phyloP scores from a whole-genome alignment of 2,888 invertebrate species.

The Theretra japonica region DNA sequence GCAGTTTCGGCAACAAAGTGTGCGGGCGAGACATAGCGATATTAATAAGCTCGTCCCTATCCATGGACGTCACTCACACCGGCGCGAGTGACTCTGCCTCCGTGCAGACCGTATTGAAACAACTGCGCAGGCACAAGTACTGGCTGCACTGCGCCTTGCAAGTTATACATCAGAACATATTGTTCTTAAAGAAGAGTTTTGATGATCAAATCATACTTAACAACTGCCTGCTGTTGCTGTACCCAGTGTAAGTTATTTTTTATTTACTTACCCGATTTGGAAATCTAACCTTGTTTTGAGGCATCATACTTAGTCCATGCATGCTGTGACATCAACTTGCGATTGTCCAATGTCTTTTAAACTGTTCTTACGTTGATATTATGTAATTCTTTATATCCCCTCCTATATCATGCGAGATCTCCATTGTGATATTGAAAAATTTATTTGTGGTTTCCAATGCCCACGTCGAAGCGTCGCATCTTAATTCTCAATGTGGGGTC shows the following conservation, averaged over 20 bases:
- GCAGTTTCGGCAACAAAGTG: constrained; percentile 82
- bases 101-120: constrained; percentile 46
- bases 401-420: no score
- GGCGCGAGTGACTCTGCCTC: constrained; percentile 32
- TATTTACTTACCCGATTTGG: constrained; percentile 27
- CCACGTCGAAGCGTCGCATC: no score
- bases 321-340: no score
- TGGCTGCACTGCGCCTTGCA: constrained; percentile 86
- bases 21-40: constrained; percentile 71
- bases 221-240: constrained; percentile 87
- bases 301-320: no score
- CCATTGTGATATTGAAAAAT: no score
- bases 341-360: no score
- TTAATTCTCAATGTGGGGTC: no score
- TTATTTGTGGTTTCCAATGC: no score
- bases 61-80: constrained; percentile 30
- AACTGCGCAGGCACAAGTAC: constrained; percentile 85
- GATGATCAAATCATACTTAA: constrained; percentile 80
- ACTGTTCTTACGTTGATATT: no score
- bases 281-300: no score
- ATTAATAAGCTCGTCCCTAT: constrained; percentile 63
- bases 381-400: no score
- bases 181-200: constrained; percentile 83
- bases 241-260: constrained; percentile 85
- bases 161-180: constrained; percentile 85